These are phyloP conservation scores for Sylvilagus floridanus DNA, from an alignment of 2,797 vertebrate genomes.

Conservation along the genomic window DNA sequence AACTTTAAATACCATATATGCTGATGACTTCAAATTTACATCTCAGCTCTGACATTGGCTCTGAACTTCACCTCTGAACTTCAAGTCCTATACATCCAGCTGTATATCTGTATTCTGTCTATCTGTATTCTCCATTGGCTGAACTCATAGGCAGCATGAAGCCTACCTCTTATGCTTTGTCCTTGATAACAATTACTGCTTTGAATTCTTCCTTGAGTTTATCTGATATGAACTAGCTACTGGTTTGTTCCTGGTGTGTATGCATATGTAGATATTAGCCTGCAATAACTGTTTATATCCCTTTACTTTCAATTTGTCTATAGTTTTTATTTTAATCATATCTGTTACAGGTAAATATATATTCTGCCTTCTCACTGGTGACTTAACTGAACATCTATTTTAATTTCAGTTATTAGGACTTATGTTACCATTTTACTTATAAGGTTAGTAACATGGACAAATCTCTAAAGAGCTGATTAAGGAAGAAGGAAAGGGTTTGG, in stretches of 20 bases:
- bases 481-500: background rate
- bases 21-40: constrained; percentile 42
- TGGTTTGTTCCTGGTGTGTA: background rate
- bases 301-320: constrained; percentile 30
- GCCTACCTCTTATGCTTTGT: background rate
- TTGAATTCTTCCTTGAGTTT: constrained; percentile 51
- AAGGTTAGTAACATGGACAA: constrained; percentile 19
- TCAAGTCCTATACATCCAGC: background rate
- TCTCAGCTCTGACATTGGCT: constrained; percentile 34
- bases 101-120: too few species aligned
- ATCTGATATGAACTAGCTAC: constrained; percentile 9
- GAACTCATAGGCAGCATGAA: background rate
- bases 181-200: background rate
- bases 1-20: constrained; percentile 21
- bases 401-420: background rate
- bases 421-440: constrained; percentile 24
- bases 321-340: constrained; percentile 24
- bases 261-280: constrained; percentile 21
- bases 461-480: constrained; percentile 29
- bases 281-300: background rate
- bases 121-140: background rate
- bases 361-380: background rate
- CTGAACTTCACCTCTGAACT: constrained; percentile 53
- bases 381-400: background rate
- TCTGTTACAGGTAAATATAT: background rate